Base-by-base conservation (phyloP, 2,888 invertebrate genomes). In the Sinotaia quadrata region DNA sequence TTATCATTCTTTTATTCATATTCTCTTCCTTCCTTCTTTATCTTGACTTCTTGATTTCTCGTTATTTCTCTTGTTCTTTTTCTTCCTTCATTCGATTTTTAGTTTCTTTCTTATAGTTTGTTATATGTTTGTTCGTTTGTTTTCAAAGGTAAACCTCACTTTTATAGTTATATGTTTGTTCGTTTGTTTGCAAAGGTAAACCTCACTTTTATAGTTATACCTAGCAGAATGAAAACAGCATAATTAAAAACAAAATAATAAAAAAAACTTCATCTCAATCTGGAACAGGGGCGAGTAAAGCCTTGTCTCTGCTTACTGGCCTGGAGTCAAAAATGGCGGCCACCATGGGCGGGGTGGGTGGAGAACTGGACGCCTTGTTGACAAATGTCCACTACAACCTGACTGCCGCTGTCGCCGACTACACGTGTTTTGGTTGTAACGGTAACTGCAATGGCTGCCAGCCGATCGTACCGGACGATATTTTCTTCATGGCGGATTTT, bases 361-460 rank as follows among this genome's bases (percentile, higher is more conserved):
- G 61, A 3, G 47, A 60, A 10, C 54, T 68, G 31, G 41, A 51
- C 37, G n/a, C 54, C 4, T 41, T 61, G 29, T 52, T 68, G 61
- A 59, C 58, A 24, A 47, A 57, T 33, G 44, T 68, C 47, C 63
- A 70, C 58, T 68, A 54, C 33, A 67, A 70, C 37, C 57, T 73
- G n/a, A 61, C 56, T 8, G 34, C 34, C 21, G 56, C 68, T 4
- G 47, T 65, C 12, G 52, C 27, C 5, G 73, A 71, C 66, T 70
- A 54, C 51, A 60, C 68, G 4, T 73, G 73, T 33, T 54, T 56
- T 21, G 73, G 73, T 29, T 73, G 73, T 51, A 68, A 70, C 44
- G 73, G 73, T 24, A 58, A 68, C 27, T 73, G 73, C 49, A 27
- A 36, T 0, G 70, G 66, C n/a, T 73, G 73, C 49, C 31, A 52